Base-by-base conservation (phyloP, 30 jellyfish, hydroid and myxozoan species). In the Chrysaora quinquecirrha region DNA sequence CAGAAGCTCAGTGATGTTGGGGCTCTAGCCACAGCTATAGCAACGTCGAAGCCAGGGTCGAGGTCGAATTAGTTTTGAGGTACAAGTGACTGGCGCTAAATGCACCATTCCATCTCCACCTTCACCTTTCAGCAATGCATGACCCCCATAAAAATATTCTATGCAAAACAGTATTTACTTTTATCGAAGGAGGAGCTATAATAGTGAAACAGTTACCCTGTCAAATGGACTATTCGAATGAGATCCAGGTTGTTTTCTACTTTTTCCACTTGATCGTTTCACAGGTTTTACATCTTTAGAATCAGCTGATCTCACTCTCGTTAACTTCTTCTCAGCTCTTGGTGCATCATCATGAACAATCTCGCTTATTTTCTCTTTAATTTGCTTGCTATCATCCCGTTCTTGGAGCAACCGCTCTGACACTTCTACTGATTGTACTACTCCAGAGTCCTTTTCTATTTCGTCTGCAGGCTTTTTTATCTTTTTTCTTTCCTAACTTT, bases 211-310 rank as follows among this genome's bases (percentile, higher is more conserved):
- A 38, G 46, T 4, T 64, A 83, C 94, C 87, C 63, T 83, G 21
- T 72, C 87, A 28, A 73, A 83, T 1, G 94, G 94, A 62, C 87
- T 83, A 32, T 71, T 71, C 21, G 86, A 49, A 27, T 67, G 83
- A 1, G 92, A 43, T 3, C 77, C 94, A 10, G 82, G 64, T n/a
- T 35, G 50, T 24, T 72, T 84, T 46, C 83, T 71, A 30, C 38
- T 32, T 66, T 84, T 84, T 20, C 75, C 80, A 62, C 87, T 72
- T 22, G 76, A 2, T 43, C 65, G 46, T 30, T 73, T 72, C 33
- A 71, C 50, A 2, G 30, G 83, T 1, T 22, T 30, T 1, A 49
- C 81, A 34, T 82, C 86, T 27, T 71, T 54, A 47, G 34, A 56
- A 61, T 72, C 94, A 60, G 83, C 83, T 18, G 87, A 72, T 35